These are phyloP conservation scores for Sinotaia quadrata DNA, from an alignment of 2,888 invertebrate genomes.

Conservation along the genomic window DNA sequence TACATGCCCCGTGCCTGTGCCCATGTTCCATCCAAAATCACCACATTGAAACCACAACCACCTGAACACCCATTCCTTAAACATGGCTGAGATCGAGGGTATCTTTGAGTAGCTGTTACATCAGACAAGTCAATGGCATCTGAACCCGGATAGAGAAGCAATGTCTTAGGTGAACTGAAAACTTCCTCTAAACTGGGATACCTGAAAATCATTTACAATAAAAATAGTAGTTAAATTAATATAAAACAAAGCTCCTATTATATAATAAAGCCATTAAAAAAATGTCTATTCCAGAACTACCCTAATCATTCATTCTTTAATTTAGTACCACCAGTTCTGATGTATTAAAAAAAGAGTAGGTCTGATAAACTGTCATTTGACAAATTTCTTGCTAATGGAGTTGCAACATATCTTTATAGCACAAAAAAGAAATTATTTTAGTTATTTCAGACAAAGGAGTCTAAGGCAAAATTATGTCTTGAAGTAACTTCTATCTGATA, in stretches of 20 bases:
- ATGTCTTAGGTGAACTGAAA: conserved; percentile 79
- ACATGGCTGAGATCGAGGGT: not conserved
- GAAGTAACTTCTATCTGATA: too few relatives aligned
- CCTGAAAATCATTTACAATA: conserved; percentile 33
- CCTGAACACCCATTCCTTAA: not conserved
- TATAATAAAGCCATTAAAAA: not conserved
- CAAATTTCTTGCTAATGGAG: too few relatives aligned
- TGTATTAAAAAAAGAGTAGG: too few relatives aligned
- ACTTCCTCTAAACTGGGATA: conserved; percentile 77
- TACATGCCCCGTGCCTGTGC: conserved; percentile 94
- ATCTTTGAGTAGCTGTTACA: conserved; percentile 68
- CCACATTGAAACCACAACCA: conserved; percentile 79
- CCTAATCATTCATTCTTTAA: not conserved
- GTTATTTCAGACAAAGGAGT: too few relatives aligned
- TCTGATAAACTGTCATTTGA: too few relatives aligned
- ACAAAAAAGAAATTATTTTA: too few relatives aligned
- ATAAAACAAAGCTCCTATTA: not conserved
- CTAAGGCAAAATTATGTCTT: too few relatives aligned
- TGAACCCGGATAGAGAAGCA: conserved; percentile 74
- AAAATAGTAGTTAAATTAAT: not conserved
- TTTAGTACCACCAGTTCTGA: not conserved
- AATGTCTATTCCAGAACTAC: not conserved
- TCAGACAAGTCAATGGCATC: conserved; percentile 81
- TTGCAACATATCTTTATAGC: too few relatives aligned
- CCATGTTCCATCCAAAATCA: conserved; percentile 95